Evolutionary conservation across 2,113 vertebrate genomes (phyloP).

Genomic region (Cyanoliseus patagonus): DNA sequence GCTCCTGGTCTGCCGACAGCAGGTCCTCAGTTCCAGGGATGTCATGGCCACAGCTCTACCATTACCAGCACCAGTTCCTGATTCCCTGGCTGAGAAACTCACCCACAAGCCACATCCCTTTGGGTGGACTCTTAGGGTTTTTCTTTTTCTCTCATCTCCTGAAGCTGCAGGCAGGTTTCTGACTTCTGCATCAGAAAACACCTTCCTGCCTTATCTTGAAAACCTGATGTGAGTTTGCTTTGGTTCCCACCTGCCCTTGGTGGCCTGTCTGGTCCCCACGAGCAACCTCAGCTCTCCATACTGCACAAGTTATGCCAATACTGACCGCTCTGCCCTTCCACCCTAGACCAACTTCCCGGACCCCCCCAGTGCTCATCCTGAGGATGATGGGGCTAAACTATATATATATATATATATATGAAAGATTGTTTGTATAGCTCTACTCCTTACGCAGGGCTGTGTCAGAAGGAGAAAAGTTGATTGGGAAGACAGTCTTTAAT

Average conservation of each 20-base stretch:
- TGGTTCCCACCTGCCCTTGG: background rate
- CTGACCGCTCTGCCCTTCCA: background rate
- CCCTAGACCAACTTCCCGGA: background rate
- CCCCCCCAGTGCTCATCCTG: background rate
- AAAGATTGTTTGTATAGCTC: background rate
- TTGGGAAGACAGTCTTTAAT: background rate
- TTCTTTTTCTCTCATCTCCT: background rate
- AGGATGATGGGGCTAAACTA: background rate
- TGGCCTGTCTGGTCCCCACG: rapidly evolving
- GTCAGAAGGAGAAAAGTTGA: background rate
- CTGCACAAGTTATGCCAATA: background rate
- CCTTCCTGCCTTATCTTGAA: background rate
- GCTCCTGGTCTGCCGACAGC: background rate
- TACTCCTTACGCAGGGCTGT: background rate
- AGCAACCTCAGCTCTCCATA: background rate
- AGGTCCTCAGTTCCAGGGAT: background rate
- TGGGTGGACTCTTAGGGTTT: background rate
- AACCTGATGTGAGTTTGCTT: background rate
- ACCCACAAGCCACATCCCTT: background rate
- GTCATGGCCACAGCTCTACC: rapidly evolving
- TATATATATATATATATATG: rapidly evolving
- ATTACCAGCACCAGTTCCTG: background rate
- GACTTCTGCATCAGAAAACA: background rate
- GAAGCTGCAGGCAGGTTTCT: background rate
- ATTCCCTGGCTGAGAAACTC: background rate